Base-by-base conservation (phyloP, 2,797 vertebrate genomes). In the Rhinophrynus dorsalis region DNA sequence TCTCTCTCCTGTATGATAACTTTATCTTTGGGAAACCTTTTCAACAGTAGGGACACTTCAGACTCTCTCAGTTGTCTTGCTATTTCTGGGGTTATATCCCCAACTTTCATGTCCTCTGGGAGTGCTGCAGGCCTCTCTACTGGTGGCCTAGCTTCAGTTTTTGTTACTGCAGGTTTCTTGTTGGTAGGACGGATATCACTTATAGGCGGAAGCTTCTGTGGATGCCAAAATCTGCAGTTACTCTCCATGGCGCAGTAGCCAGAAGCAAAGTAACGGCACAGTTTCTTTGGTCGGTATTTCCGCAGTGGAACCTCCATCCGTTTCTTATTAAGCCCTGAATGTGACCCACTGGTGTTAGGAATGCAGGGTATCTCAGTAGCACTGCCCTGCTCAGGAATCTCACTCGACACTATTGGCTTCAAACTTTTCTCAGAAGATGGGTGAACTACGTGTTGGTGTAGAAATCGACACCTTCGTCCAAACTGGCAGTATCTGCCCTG, bases 161-260 rank as follows among this genome's bases (percentile, higher is more conserved):
- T 35, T 26, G 2, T 75, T n/a, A 37, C 20, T 67, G 2, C 2
- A 69, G 10, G 38, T 50, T 65, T 67, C 37, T 12, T 48, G 40
- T 35, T 59, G 44, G 2, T 70, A 38, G 12, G 27, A 35, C 18
- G 78, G 74, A 6, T 76, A 45, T 67, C 54, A 13, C 6, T 32
- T 17, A 84, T 0, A 0, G 38, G 17, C 1, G 80, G 80, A 1
- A 81, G 54, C 63, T 82, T 77, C 0, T 80, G 72, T 1, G 91
- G 92, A 75, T 94, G 92, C 85, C 83, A 90, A 75, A 91, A 93
- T 32, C 88, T 90, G 74, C 92, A 94, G 33, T 83, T 76, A 32
- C 88, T 85, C 37, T 93, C 92, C 90, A 92, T 90, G 12, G 81
- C 68, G 65, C 92, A 94, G 79, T 85, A 84, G 23, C 92, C 92